These are phyloP conservation scores for Syngnathus rostellatus DNA, from an alignment of 2,797 vertebrate genomes.

Conservation along the genomic window DNA sequence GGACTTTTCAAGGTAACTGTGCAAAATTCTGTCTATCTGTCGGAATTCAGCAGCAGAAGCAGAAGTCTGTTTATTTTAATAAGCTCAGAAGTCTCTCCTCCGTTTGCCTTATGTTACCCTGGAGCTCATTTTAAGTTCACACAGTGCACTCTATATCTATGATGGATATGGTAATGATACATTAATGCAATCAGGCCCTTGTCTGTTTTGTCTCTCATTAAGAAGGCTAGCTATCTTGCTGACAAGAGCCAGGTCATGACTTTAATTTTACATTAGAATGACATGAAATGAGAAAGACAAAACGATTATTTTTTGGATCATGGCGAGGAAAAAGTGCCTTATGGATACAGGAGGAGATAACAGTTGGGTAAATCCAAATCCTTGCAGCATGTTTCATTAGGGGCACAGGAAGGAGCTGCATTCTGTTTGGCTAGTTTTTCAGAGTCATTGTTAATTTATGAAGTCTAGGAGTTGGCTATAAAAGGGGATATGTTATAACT, in stretches of 20 bases:
- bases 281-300: conserved; percentile 37
- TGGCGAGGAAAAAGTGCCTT: conserved; percentile 14
- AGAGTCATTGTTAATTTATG: conserved; percentile 48
- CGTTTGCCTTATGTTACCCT: conserved; percentile 53
- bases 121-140: conserved; percentile 61
- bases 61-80: conserved; percentile 69
- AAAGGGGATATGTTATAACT: conserved; percentile 19
- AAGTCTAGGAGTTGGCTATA: conserved; percentile 28
- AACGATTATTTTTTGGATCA: conserved; percentile 23
- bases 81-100: conserved; percentile 67
- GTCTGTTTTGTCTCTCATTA: conserved; percentile 65
- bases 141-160: conserved; percentile 50
- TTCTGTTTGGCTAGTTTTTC: conserved; percentile 42
- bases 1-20: conserved; percentile 58
- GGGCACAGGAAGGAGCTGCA: conserved; percentile 26
- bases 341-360: conserved; percentile 40
- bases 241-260: conserved; percentile 52
- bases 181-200: conserved; percentile 61
- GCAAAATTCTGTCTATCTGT: conserved; percentile 51
- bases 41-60: conserved; percentile 65
- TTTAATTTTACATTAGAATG: conserved; percentile 44
- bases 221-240: conserved; percentile 57
- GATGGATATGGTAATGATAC: conserved; percentile 64
- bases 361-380: conserved; percentile 39
- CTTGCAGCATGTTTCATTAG: conserved; percentile 34